A percentile compares a stretch with the other conserved stretches of the same genome.
These are phyloP conservation scores for Salvelinus fontinalis DNA, from an alignment of 2,113 vertebrate genomes.

Conservation along the genomic window DNA sequence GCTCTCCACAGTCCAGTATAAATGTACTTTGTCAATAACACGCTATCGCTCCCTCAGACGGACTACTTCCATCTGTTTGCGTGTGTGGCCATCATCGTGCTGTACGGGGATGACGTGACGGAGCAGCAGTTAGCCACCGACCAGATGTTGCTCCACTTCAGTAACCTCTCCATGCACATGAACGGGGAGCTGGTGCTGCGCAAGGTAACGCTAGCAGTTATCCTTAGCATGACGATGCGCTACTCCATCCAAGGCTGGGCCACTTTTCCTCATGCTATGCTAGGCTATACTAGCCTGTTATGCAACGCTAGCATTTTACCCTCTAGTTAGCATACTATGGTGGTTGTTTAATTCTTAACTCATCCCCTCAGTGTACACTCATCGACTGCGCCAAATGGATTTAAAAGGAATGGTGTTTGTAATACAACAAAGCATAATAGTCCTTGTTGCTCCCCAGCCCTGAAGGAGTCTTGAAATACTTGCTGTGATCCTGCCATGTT, in stretches of 20 bases:
- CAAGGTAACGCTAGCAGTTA: conserved; percentile 77
- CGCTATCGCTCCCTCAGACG: conserved; percentile 71
- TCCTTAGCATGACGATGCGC: too few relatives aligned
- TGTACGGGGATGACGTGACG: conserved; percentile 93
- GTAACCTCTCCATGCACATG: conserved; percentile 98
- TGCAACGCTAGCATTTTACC: too few relatives aligned
- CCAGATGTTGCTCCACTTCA: conserved; percentile 96
- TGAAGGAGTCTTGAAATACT: conserved; percentile 23
- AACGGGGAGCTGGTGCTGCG: conserved; percentile 94
- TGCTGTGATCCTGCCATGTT: conserved; percentile 38
- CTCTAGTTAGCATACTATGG: too few relatives aligned
- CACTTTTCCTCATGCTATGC: too few relatives aligned
- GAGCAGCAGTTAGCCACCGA: conserved; percentile 92
- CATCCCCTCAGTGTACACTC: too few relatives aligned
- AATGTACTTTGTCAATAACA: background rate
- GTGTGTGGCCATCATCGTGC: conserved; percentile 93
- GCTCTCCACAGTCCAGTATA: background rate
- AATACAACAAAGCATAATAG: too few relatives aligned
- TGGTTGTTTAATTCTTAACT: too few relatives aligned
- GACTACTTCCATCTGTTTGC: conserved; percentile 99
- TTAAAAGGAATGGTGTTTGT: too few relatives aligned
- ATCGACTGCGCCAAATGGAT: too few relatives aligned
- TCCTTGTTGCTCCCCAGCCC: too few relatives aligned
- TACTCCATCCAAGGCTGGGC: too few relatives aligned
- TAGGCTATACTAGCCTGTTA: too few relatives aligned